Base-by-base conservation (phyloP, 2,113 vertebrate genomes). In the Benitochromis conjunctus region DNA sequence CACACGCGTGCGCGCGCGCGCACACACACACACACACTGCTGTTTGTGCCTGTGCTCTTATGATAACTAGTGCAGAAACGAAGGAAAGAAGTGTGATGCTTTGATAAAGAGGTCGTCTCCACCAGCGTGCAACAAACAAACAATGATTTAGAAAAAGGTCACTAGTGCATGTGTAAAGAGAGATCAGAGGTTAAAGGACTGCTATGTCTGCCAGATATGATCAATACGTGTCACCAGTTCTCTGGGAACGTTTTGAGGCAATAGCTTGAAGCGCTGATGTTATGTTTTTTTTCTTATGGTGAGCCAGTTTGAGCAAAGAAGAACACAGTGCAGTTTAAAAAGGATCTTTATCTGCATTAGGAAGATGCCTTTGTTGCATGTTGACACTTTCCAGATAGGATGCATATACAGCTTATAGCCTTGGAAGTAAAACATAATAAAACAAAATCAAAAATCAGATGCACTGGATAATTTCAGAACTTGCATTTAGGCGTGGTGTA, bases 1-100 rank as follows among this genome's bases (percentile, higher is more conserved):
- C 80, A 76, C 84, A 53, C 78, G 3, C 46, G 2, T n/a, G n/a
- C n/a, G n/a, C 58, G n/a, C 57, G 1, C 58, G 9, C 85, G 5
- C 76, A 1, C 71, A 71, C 66, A 69, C 62, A 84, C 79, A 66
- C 62, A 51, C 51, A 29, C 60, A 2, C 74, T 55, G 51, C 51
- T 58, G 57, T 48, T 58, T 41, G 58, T 12, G 57, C 60, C 58
- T 26, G 89, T 58, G 43, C 82, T 71, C 3, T 21, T n/a, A 9
- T 87, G 82, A 93, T 94, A 92, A 90, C 43, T 26, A 4, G 53
- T 53, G 84, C 60, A 80, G 58, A 74, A 71, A 64, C 11, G 48
- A 62, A 81, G 84, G 82, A 12, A 19, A 81, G 57, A 86, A 82
- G 85, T 56, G 51, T 5, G 66, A 60, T 10, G 87, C 66, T 48